These are phyloP conservation scores for Picathartes gymnocephalus DNA, from an alignment of 2,113 vertebrate species.

Conservation along the genomic window DNA sequence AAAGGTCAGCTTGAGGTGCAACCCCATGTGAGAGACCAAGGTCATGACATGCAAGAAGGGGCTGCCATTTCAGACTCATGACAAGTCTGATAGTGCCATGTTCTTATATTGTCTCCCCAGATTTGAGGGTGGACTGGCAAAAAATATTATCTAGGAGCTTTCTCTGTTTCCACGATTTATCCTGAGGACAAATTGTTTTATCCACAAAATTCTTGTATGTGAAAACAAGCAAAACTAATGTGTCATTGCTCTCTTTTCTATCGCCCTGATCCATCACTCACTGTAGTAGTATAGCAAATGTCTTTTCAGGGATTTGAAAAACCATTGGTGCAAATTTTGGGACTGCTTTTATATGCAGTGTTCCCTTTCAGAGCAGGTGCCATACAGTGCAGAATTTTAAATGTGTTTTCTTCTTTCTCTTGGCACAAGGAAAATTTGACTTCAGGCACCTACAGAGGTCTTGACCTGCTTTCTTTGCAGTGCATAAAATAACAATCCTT, in stretches of 20 bases:
- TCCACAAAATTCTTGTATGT: background rate
- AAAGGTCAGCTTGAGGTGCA: background rate
- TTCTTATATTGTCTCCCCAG: background rate
- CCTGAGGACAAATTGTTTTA: background rate
- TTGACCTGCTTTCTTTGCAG: background rate
- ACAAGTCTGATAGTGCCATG: background rate
- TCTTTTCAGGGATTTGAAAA: background rate
- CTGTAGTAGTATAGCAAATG: background rate
- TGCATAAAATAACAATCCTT: background rate
- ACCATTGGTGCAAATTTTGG: background rate
- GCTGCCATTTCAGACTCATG: background rate
- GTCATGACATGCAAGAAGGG: background rate
- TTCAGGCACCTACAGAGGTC: background rate
- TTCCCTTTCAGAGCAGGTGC: background rate
- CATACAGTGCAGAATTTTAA: background rate
- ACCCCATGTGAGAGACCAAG: background rate
- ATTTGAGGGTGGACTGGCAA: background rate
- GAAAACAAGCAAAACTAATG: background rate
- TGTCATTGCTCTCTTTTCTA: background rate
- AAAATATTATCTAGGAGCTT: background rate
- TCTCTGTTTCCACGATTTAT: background rate
- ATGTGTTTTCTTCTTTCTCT: background rate
- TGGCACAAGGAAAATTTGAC: background rate
- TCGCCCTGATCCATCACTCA: background rate
- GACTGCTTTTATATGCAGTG: background rate